phyloP scores from a whole-genome alignment of 2,888 invertebrate genomes.

The Gastrophysa polygoni region DNA sequence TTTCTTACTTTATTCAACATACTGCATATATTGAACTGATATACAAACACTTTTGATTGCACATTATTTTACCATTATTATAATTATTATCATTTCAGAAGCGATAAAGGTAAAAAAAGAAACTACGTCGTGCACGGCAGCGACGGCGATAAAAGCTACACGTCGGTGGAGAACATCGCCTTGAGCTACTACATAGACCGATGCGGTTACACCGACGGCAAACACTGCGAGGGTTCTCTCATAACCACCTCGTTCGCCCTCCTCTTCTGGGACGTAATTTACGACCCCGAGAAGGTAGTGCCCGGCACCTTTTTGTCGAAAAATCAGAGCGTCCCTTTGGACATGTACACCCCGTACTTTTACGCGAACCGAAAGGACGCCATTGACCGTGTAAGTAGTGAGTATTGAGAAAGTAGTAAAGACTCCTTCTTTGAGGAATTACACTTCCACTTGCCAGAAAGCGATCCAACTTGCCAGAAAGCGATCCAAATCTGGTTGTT shows the following conservation, averaged over 20 bases:
- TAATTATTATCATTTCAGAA: constrained; percentile 43
- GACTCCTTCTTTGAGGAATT: no score
- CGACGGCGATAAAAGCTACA: constrained; percentile 53
- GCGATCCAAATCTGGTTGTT: no score
- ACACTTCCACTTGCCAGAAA: no score
- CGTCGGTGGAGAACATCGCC: constrained; percentile 65
- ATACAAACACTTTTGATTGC: no score
- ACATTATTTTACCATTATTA: no score
- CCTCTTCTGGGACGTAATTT: constrained; percentile 83
- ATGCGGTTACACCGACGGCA: constrained; percentile 60
- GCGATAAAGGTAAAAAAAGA: constrained; percentile 48
- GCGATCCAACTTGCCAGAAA: no score
- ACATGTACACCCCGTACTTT: constrained; percentile 71
- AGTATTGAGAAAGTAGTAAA: no score
- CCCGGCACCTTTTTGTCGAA: constrained; percentile 66
- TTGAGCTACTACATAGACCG: constrained; percentile 59
- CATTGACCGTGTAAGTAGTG: no score
- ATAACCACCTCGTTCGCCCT: constrained; percentile 47
- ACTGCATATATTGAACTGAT: no score
- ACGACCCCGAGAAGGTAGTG: constrained; percentile 57
- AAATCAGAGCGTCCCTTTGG: constrained; percentile 67
- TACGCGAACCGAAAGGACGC: constrained; percentile 65
- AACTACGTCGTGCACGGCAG: constrained; percentile 45
- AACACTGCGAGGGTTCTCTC: constrained; percentile 52
- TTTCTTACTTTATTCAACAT: no score